Conservation (phyloP, 2,113 vertebrate species). For the pig (Sus scrofa) region T2T-Sscrofa CM000818.6:8868001-8868500, state of each 20-base stretch:
- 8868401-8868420: fast-evolving
- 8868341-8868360: background rate
- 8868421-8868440: background rate
- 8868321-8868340: background rate
- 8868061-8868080: background rate
- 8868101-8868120: conserved; percentile 57
- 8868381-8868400: background rate
- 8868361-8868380: background rate
- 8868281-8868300: background rate
- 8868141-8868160: conserved; percentile 52
- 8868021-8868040: background rate
- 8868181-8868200: conserved; percentile 40
- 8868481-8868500: background rate
- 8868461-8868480: background rate
- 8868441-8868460: fast-evolving
- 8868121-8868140: background rate
- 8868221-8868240: background rate
- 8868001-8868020: conserved; percentile 30
- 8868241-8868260: background rate
- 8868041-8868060: background rate
- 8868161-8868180: background rate
- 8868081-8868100: background rate
- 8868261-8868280: background rate
- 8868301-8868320: background rate
- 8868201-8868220: conserved; percentile 4